phyloP scores from a whole-genome alignment of 92 coral and sea anemone species.

The Phenganax subtilis region DNA sequence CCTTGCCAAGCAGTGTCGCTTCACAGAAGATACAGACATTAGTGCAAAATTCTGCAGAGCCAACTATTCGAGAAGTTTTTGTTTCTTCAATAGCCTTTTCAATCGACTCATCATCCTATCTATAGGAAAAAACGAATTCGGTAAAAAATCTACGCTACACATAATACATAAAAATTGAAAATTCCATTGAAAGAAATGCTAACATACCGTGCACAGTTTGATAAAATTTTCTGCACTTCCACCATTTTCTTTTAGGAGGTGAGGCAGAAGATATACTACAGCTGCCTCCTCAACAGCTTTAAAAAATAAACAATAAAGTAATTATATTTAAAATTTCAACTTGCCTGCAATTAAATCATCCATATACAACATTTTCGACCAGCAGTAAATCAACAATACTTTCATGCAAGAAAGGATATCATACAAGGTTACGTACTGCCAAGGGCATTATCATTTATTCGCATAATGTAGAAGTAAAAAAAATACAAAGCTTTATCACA shows the following conservation, averaged over 20 bases:
- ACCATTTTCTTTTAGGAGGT: conserved; percentile 21
- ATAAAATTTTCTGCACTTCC: conserved; percentile 19
- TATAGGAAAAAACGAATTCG: background rate
- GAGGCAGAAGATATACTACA: conserved; percentile 24
- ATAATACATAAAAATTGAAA: background rate
- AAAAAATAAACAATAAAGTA: background rate
- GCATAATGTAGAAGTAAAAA: conserved; percentile 16
- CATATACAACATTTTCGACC: background rate
- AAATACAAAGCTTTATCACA: background rate
- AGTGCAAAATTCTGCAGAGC: conserved; percentile 22
- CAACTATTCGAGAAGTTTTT: conserved; percentile 20
- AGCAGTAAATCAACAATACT: background rate
- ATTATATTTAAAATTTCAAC: background rate
- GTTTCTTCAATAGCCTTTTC: conserved; percentile 24
- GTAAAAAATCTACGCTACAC: background rate
- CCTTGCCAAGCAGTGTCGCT: background rate
- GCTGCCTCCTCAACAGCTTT: conserved; percentile 42
- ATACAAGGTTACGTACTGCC: background rate
- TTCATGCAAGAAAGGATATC: background rate
- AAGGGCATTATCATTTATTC: background rate
- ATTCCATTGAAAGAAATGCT: background rate
- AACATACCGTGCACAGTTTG: conserved; percentile 40
- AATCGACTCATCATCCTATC: conserved; percentile 24
- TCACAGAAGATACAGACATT: conserved; percentile 34
- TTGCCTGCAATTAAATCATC: background rate